A percentile compares a stretch with the other conserved stretches of the same genome.
phyloP scores from a whole-genome alignment of 2,888 invertebrate species.

The Andrena minutula region DNA sequence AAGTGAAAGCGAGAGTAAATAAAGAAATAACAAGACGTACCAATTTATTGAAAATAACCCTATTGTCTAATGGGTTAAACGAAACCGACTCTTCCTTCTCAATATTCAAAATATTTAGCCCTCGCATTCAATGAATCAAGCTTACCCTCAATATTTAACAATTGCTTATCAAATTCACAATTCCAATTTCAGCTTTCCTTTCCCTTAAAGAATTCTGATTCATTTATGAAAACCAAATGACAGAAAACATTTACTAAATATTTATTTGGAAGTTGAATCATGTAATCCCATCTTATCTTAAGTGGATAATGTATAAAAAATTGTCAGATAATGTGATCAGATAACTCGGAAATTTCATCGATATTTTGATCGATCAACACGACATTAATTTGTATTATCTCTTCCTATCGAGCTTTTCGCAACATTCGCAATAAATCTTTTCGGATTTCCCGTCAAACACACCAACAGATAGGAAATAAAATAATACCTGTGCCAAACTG shows the following conservation, averaged over 20 bases:
- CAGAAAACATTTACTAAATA: background rate
- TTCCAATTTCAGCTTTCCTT: background rate
- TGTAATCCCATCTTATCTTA: constrained; percentile 12
- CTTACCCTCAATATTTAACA: background rate
- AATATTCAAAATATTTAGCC: no score
- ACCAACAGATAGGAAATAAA: background rate
- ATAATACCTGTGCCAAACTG: background rate
- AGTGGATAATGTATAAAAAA: constrained; percentile 13
- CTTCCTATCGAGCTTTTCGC: constrained; percentile 8
- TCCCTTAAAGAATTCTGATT: background rate
- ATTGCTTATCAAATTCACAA: background rate
- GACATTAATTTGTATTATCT: background rate
- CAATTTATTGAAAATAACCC: no score
- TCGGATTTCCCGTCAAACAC: background rate
- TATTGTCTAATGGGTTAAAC: no score
- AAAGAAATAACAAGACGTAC: no score
- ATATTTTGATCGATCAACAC: constrained; percentile 1
- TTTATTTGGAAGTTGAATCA: constrained; percentile 18
- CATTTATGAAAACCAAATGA: background rate
- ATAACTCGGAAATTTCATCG: constrained; percentile 30
- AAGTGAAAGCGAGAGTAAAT: no score
- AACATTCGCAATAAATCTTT: background rate
- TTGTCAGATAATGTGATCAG: constrained; percentile 27
- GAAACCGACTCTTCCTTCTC: no score
- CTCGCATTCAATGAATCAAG: no score